These are phyloP conservation scores for Cecidostiba fungosa DNA, from an alignment of 2,888 invertebrate species.

Conservation along the genomic window DNA sequence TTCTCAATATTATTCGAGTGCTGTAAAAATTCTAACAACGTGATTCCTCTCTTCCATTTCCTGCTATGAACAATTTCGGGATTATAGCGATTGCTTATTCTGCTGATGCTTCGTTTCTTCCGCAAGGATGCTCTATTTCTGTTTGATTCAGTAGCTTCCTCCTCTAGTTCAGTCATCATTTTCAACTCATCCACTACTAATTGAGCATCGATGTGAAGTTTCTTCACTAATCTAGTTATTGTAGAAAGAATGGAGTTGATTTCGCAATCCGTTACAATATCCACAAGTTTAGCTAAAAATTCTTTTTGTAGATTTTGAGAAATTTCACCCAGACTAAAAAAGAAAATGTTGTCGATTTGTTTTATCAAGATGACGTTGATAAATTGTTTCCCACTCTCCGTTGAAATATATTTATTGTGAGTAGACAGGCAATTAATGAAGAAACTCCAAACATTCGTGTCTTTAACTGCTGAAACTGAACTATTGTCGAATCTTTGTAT, in stretches of 20 bases:
- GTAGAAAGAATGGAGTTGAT: constrained; percentile 77
- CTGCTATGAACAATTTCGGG: constrained; percentile 84
- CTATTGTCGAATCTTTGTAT: constrained; percentile 82
- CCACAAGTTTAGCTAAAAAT: constrained; percentile 73
- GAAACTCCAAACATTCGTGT: constrained; percentile 82
- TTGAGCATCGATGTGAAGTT: constrained; percentile 84
- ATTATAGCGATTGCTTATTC: constrained; percentile 53
- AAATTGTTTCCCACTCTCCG: constrained; percentile 78
- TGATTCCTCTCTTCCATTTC: constrained; percentile 90
- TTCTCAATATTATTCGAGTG: constrained; percentile 90
- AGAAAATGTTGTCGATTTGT: constrained; percentile 83
- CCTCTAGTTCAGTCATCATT: constrained; percentile 81
- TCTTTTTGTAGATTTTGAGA: constrained; percentile 69
- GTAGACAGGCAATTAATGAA: constrained; percentile 82
- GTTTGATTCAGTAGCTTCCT: constrained; percentile 46
- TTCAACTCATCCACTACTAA: constrained; percentile 83
- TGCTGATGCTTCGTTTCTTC: constrained; percentile 55
- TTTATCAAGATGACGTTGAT: constrained; percentile 82
- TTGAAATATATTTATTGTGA: constrained; percentile 80
- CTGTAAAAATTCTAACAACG: constrained; percentile 91
- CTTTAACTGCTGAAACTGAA: constrained; percentile 80
- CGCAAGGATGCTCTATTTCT: constrained; percentile 14
- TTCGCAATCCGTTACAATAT: constrained; percentile 76
- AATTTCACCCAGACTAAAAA: constrained; percentile 73
- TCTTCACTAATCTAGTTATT: constrained; percentile 85